A percentile compares a stretch with the other conserved stretches of the same genome.
Evolutionary conservation across 1,140 invertebrate genomes (phyloP).

Genomic region (Trichoplusia ni): DNA sequence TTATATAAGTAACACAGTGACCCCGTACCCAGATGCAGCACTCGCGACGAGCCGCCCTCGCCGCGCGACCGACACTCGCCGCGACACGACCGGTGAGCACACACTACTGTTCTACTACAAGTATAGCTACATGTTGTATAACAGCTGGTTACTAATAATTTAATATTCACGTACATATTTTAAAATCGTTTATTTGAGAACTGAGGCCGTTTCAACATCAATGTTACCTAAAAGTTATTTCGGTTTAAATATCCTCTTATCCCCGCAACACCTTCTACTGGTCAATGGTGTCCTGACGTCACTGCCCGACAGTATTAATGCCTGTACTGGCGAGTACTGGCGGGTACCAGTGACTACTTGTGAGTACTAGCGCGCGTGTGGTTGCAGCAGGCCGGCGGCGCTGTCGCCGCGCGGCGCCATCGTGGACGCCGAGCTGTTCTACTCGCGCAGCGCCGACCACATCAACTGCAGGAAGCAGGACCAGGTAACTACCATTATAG

Average conservation of each 20-base stretch:
- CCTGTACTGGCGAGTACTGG: too few species aligned
- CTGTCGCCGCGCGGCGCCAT: conserved; percentile 68
- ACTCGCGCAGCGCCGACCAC: conserved; percentile 49
- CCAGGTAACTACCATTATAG: conserved; percentile 43
- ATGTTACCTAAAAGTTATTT: too few species aligned
- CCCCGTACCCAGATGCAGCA: conserved; percentile 40
- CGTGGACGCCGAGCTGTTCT: conserved; percentile 70
- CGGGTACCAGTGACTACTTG: conserved; percentile 39
- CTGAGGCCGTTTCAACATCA: too few species aligned
- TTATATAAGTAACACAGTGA: too few species aligned
- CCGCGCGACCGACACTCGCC: conserved; percentile 69
- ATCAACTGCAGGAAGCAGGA: conserved; percentile 33
- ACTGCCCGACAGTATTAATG: too few species aligned
- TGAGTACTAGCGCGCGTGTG: conserved; percentile 39
- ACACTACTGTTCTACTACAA: background rate
- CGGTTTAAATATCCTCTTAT: too few species aligned
- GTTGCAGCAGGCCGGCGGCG: too few species aligned
- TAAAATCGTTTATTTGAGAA: too few species aligned
- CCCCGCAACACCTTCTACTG: too few species aligned
- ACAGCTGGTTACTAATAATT: too few species aligned
- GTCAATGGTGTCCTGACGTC: too few species aligned
- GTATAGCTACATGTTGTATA: background rate
- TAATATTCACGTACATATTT: too few species aligned
- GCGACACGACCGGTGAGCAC: conserved; percentile 55
- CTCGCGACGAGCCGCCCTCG: conserved; percentile 64